Evolutionary conservation across 2,113 vertebrate species (phyloP), one percentile per base, ranked within the genome.

Genomic region (Castor canadensis): DNA sequence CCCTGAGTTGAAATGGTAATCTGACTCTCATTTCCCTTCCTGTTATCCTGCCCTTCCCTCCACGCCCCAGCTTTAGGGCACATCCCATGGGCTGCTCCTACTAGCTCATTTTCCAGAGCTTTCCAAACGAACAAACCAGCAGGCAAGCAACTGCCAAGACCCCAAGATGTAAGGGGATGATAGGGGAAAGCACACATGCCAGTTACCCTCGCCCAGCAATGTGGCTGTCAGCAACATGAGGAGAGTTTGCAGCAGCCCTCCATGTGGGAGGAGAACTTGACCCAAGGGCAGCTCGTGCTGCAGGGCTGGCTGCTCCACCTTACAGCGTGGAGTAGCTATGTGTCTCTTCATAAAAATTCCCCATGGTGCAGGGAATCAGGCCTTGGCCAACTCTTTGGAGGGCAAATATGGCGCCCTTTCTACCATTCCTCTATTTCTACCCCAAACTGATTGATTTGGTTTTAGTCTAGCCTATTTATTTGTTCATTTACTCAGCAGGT

Each of bases 71-170:
- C 38, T 75, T 47, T 38, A 38, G 66, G 30, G n/a, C n/a, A 7
- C 0, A 71, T 28, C 47, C 54, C 20, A 0, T 60, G 35, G 67
- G 43, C 38, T 87, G 72, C 69, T 89, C 0, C 17, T 58, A 19
- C 66, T n/a, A 19, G 28, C 58, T 89, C 45, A 2, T 77, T 81
- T 89, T 91, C 79, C 32, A 38, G 64, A 89, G 75, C 67, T 89
- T 79, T 20, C 71, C 66, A 66, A 56, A 54, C 54, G 71, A 94
- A 38, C 82, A 89, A 49, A 87, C 38, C 40, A 80, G 87, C n/a
- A 84, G 60, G 19, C 24, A n/a, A 73, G 54, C 28, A 32, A 19
- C 54, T 43, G 1, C 7, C 30, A 91, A 81, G 60, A 60, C 73
- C 54, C 64, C 22, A 26, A 58, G 40, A 58, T 26, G 17, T 45